These are phyloP conservation scores for Hirundichthys speculiger DNA, from an alignment of 2,113 vertebrate species.

Conservation along the genomic window DNA sequence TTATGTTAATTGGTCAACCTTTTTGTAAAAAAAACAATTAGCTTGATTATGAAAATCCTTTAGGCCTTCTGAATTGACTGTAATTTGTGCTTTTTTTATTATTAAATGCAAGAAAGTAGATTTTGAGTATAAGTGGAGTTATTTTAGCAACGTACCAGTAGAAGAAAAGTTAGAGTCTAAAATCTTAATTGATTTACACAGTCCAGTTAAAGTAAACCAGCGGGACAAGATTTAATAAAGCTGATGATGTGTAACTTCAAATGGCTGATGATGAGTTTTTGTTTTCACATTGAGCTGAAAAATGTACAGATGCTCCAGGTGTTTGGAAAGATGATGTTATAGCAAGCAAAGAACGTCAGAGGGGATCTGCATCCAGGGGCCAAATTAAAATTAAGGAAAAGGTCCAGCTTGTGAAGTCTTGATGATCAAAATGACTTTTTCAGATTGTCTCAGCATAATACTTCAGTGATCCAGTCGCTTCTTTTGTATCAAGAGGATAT, in stretches of 20 bases:
- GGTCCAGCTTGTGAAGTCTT: neutral
- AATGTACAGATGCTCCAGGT: constrained; percentile 6
- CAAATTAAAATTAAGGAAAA: constrained; percentile 8
- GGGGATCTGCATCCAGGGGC: constrained; percentile 1
- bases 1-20: neutral
- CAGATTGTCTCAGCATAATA: neutral
- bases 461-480: neutral
- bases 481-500: neutral
- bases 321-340: constrained; percentile 24
- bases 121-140: neutral
- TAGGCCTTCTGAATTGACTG: neutral
- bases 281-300: constrained; percentile 47
- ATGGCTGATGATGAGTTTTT: constrained; percentile 14
- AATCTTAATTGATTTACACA: constrained; percentile 1
- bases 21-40: constrained; percentile 1
- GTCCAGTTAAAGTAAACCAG: constrained; percentile 20
- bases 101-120: neutral
- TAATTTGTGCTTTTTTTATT: constrained; percentile 3
- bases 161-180: neutral
- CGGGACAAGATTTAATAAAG: constrained; percentile 30
- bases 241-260: constrained; percentile 25
- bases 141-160: neutral
- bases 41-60: neutral
- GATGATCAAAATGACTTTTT: neutral
- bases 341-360: neutral